These are phyloP conservation scores for Poecilia wingei DNA, from an alignment of 2,797 vertebrate genomes.

Conservation along the genomic window DNA sequence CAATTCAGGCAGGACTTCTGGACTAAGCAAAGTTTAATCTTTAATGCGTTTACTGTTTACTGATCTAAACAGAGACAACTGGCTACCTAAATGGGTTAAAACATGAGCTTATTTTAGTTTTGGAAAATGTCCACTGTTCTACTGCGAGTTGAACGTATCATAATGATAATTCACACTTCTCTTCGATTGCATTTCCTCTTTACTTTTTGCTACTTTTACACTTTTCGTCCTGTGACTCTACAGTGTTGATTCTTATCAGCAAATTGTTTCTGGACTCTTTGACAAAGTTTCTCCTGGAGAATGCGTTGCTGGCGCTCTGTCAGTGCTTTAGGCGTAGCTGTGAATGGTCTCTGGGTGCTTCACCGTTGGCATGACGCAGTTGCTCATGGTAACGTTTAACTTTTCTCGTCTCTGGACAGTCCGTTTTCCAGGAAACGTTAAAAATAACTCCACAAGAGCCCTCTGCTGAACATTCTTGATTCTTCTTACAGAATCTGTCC, in stretches of 20 bases:
- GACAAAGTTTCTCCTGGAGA: not conserved
- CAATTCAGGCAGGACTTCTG: not conserved
- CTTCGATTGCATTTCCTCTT: not conserved
- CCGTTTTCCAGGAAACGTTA: not conserved
- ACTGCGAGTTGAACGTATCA: not conserved
- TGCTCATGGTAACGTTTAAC: not conserved
- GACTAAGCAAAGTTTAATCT: not conserved
- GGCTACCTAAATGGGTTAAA: not conserved
- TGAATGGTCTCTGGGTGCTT: not conserved
- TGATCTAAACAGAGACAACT: not conserved
- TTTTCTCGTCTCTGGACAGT: not conserved
- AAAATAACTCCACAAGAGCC: not conserved
- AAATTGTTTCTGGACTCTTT: not conserved
- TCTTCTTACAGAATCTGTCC: not conserved
- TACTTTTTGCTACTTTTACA: not conserved
- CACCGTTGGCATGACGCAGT: not conserved
- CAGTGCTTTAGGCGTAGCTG: not conserved
- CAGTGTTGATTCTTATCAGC: not conserved
- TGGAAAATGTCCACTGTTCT: not conserved
- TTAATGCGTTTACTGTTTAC: not conserved
- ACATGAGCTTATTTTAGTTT: not conserved
- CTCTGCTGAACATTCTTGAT: not conserved
- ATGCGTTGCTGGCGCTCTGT: not conserved
- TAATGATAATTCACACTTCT: not conserved
- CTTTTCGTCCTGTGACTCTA: not conserved